These are phyloP conservation scores for Panulirus ornatus DNA, from an alignment of 1,140 invertebrate genomes.

Conservation along the genomic window DNA sequence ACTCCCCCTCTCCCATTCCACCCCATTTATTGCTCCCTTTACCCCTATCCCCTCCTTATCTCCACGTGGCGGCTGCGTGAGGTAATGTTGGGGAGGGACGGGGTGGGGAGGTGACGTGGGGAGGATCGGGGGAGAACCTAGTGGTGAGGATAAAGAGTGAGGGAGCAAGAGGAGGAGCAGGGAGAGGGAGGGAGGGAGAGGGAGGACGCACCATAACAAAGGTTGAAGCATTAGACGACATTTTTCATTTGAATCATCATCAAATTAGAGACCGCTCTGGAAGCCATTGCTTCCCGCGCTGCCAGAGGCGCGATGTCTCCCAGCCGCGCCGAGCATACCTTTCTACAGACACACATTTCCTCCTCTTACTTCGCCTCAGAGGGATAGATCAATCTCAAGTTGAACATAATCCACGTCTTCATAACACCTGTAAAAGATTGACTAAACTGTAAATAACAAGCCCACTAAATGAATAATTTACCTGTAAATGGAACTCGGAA, in stretches of 20 bases:
- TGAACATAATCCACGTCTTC: no score
- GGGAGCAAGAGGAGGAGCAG: not conserved
- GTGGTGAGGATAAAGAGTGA: not conserved
- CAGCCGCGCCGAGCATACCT: no score
- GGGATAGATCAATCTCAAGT: no score
- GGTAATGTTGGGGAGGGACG: not conserved
- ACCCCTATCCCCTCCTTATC: conserved; percentile 49
- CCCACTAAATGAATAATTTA: no score
- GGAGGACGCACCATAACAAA: conserved; percentile 63
- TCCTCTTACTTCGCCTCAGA: no score
- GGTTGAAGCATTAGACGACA: conserved; percentile 68
- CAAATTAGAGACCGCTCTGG: conserved; percentile 64
- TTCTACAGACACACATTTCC: no score
- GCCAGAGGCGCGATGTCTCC: conserved; percentile 27
- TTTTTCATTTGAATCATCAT: conserved; percentile 74
- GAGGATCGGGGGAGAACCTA: not conserved
- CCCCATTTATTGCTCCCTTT: conserved; percentile 42
- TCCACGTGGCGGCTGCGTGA: conserved; percentile 13
- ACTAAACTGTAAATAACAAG: no score
- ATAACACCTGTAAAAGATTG: no score
- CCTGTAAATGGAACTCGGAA: not conserved
- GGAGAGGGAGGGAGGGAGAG: conserved; percentile 40
- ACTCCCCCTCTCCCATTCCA: conserved; percentile 28
- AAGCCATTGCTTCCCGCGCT: conserved; percentile 41
- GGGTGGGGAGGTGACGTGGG: not conserved